Base-by-base conservation (phyloP, 2,888 invertebrate genomes). In the Camponotus fellah region DNA sequence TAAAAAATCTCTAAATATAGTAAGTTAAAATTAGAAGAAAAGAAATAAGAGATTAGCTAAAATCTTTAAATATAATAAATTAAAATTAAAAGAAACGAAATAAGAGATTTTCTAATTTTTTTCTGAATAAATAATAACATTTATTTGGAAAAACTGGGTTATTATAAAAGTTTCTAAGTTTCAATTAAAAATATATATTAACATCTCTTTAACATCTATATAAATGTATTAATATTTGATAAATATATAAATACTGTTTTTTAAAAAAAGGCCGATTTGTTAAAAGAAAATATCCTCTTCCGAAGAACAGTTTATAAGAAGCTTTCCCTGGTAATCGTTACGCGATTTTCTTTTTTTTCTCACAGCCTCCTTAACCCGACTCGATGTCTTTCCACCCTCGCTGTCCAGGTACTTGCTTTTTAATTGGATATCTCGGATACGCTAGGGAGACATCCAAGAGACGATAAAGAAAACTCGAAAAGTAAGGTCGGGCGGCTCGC, bases 341-440 rank as follows among this genome's bases (percentile, higher is more conserved):
- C 21, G 9, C 74, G 72, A 60, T 72, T 79, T 71, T 60, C 34
- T 53, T 53, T 60, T 87, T 83, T 82, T 76, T 85, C 65, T 69
- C 87, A 74, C 74, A 84, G 83, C 84, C 65, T n/a, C 58, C 66
- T 82, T 84, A 83, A 82, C 82, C 66, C 64, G 71, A 84, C 74
- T 66, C 75, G 40, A 74, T 49, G 46, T 72, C 79, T 77, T 75
- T 46, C 84, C 77, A 80, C 85, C 81, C 85, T 85, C 85, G 74
- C 80, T 84, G 84, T 87, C 89, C 91, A 89, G 91, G 86, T 87
- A 89, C 89, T 92, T 85, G 87, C 88, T 94, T 93, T 94, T 94
- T 94, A 94, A 94, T 94, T 93, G 93, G 88, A 88, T 90, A 89
- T 90, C 89, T 87, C 88, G 83, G 82, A 90, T 90, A 91, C 92